phyloP scores from a whole-genome alignment of 2,797 vertebrate species.

The Podarcis lilfordi region DNA sequence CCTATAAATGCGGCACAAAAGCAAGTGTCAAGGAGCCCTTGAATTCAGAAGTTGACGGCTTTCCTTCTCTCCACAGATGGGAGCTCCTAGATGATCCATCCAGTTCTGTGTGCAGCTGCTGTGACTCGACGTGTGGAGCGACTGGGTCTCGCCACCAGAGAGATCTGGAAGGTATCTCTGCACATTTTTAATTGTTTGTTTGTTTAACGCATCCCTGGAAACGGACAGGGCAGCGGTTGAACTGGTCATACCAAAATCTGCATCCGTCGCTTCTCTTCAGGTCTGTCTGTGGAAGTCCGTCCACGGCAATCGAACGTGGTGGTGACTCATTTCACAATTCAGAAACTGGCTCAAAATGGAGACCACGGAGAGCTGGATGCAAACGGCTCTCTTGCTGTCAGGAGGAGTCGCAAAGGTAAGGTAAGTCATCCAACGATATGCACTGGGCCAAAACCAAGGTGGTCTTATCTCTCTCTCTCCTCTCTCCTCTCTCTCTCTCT shows the following conservation, averaged over 20 bases:
- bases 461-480: too few species aligned
- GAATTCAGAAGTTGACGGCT: too few species aligned
- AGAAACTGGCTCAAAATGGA: neutral
- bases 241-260: too few species aligned
- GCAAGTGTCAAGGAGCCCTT: too few species aligned
- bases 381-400: neutral
- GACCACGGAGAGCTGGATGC: neutral
- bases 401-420: neutral
- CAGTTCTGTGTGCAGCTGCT: conserved; percentile 73
- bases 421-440: neutral
- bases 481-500: too few species aligned
- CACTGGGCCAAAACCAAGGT: neutral
- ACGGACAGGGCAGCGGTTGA: neutral
- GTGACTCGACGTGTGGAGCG: conserved; percentile 70
- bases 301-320: conserved; percentile 8
- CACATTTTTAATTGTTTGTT: neutral
- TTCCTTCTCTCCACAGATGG: conserved; percentile 34
- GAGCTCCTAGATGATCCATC: conserved; percentile 45
- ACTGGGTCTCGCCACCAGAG: conserved; percentile 43
- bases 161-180: neutral
- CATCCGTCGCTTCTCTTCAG: neutral
- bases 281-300: too few species aligned
- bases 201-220: too few species aligned
- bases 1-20: too few species aligned
- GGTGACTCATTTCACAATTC: conserved; percentile 26